A percentile compares a stretch with the other conserved stretches of the same genome.
Conservation (phyloP, 2,888 invertebrate species). For the Drosophila anceps region DNA sequence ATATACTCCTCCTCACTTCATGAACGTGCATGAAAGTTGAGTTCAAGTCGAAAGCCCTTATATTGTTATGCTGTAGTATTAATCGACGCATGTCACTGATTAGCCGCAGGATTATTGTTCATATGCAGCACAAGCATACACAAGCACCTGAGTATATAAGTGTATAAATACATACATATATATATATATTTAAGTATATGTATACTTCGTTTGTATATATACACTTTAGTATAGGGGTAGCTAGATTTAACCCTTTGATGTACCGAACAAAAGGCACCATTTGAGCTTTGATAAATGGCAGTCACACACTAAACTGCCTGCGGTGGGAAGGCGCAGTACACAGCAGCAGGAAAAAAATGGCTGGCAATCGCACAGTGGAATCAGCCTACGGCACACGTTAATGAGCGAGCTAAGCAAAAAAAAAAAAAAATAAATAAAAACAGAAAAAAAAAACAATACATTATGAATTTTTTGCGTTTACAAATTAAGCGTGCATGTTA, state of each 20-base stretch:
- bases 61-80: constrained; percentile 37
- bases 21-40: not conserved
- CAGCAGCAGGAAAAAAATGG: constrained; percentile 16
- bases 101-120: constrained; percentile 73
- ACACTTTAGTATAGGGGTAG: constrained; percentile 8
- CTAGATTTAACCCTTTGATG: constrained; percentile 67
- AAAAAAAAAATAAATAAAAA: constrained; percentile 40
- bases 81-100: constrained; percentile 79
- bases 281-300: constrained; percentile 76
- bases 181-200: not conserved
- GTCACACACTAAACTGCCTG: constrained; percentile 47
- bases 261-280: constrained; percentile 55
- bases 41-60: constrained; percentile 2
- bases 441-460: constrained; percentile 54
- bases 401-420: constrained; percentile 14
- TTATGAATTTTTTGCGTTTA: constrained; percentile 46
- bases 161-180: not conserved
- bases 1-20: not conserved
- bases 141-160: constrained; percentile 11
- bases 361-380: constrained; percentile 57
- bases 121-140: constrained; percentile 58
- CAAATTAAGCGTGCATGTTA: constrained; percentile 81
- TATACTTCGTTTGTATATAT: not conserved
- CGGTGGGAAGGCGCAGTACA: constrained; percentile 35
- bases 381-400: constrained; percentile 46